Base-by-base conservation (phyloP, 2,888 invertebrate species). In the Caenorhabditis plicata region DNA sequence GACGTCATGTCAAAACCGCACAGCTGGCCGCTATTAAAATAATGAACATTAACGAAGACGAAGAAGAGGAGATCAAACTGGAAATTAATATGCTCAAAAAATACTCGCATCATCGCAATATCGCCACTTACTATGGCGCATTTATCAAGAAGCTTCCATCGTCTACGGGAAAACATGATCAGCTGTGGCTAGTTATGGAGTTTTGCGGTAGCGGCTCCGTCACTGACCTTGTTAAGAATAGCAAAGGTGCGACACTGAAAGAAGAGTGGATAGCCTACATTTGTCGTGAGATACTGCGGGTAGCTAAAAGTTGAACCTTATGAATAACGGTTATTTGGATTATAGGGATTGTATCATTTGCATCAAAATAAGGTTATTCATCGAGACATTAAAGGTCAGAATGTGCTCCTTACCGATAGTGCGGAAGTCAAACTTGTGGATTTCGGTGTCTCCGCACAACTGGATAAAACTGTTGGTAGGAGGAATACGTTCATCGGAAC, bases 241-340 rank as follows among this genome's bases (percentile, higher is more conserved):
- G 95, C 66, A 96, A 98, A 85, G 95, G 95, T 47, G 93, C 92
- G 83, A 91, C 91, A 69, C 86, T 98, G 75, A 96, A 95, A 84
- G 98, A 98, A 85, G 98, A 99, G 85, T 99, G 98, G 96, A 99
- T 99, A 82, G 95, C 98, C 52, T 98, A 98, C 83, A 93, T 98
- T 76, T 95, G 94, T 82, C 87, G 85, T 56, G 98, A 83, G 91
- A 98, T 87, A 48, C 78, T 85, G 42, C 74, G 84, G 78, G n/a
- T n/a, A n/a, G n/a, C n/a, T n/a, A n/a, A n/a, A n/a, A n/a, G 84
- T 84, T 71, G 66, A 78, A 22, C 38, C 9, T 4, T 36, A 20
- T 36, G 23, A 38, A 22, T 39, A 17, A 7, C 26, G 11, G 7
- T 43, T 1, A 43, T 27, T 22, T 15, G 33, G 17, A 8, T 36